Conservation (phyloP, 2,113 vertebrate genomes). For the Phyllopteryx taeniolatus region DNA sequence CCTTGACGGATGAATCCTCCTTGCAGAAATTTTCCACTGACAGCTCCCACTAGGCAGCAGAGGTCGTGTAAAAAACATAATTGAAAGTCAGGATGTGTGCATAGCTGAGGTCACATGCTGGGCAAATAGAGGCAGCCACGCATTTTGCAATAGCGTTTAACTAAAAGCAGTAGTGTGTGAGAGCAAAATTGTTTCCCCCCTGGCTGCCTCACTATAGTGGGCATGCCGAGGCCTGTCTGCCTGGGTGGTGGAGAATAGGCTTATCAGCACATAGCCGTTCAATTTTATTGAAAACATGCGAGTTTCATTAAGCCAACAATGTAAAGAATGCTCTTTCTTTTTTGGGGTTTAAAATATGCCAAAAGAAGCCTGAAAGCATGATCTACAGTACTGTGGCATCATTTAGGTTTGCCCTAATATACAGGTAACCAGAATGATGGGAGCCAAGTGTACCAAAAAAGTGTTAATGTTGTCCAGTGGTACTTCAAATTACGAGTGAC, state of each 20-base stretch:
- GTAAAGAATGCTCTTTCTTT: conserved; percentile 29
- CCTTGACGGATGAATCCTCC: conserved; percentile 59
- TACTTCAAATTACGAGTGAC: neutral
- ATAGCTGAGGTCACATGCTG: neutral
- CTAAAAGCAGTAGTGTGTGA: neutral
- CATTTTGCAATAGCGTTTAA: neutral
- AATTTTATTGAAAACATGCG: conserved; percentile 17
- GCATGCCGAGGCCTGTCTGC: conserved; percentile 47
- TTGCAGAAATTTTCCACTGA: conserved; percentile 59
- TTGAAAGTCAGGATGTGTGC: conserved; percentile 2
- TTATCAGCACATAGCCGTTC: conserved; percentile 34
- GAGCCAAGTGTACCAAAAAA: neutral
- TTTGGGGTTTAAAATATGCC: neutral
- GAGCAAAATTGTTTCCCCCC: neutral
- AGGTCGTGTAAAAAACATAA: conserved; percentile 8
- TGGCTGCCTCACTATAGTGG: neutral
- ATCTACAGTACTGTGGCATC: neutral
- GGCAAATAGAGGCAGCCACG: neutral
- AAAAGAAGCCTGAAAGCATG: neutral
- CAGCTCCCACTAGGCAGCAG: conserved; percentile 63
- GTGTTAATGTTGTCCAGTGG: neutral
- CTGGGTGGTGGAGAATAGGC: conserved; percentile 20
- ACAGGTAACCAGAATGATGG: too few species aligned
- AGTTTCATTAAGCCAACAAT: conserved; percentile 37
- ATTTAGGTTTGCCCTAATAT: neutral